These are phyloP conservation scores for Cuniculus paca DNA, from an alignment of 2,797 vertebrate genomes.

Conservation along the genomic window DNA sequence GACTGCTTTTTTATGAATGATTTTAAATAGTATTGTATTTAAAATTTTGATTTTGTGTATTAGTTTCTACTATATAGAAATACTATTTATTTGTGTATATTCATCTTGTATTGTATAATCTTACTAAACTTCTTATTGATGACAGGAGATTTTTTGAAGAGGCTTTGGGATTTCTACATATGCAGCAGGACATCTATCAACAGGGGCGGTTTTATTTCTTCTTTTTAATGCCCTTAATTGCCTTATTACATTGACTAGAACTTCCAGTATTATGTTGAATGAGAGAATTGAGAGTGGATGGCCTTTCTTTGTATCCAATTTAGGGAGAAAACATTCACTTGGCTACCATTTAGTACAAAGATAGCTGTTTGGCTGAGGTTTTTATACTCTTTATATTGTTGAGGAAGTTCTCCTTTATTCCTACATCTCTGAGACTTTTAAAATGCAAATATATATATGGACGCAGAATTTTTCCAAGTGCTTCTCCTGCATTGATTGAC, in stretches of 20 bases:
- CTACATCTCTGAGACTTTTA: neutral
- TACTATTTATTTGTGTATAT: neutral
- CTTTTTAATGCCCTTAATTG: slow-evolving; percentile 54
- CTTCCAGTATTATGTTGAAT: neutral
- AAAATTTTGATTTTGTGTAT: slow-evolving; percentile 19
- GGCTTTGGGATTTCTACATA: neutral
- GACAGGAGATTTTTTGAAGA: neutral
- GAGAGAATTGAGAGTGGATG: neutral
- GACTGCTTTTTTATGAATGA: slow-evolving; percentile 29
- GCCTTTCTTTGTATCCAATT: neutral
- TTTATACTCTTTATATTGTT: neutral
- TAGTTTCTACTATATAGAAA: neutral
- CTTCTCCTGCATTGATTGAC: neutral
- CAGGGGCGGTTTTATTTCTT: slow-evolving; percentile 56
- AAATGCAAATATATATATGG: neutral
- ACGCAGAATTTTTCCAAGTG: neutral
- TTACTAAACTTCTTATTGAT: neutral
- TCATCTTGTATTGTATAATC: neutral
- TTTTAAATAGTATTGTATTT: neutral
- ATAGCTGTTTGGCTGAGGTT: neutral
- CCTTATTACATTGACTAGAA: slow-evolving; percentile 41
- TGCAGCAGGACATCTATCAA: neutral
- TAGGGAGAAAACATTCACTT: neutral
- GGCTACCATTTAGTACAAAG: neutral
- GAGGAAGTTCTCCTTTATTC: neutral